Conservation (phyloP, 2,113 vertebrate species). For the Setophaga coronata region DNA sequence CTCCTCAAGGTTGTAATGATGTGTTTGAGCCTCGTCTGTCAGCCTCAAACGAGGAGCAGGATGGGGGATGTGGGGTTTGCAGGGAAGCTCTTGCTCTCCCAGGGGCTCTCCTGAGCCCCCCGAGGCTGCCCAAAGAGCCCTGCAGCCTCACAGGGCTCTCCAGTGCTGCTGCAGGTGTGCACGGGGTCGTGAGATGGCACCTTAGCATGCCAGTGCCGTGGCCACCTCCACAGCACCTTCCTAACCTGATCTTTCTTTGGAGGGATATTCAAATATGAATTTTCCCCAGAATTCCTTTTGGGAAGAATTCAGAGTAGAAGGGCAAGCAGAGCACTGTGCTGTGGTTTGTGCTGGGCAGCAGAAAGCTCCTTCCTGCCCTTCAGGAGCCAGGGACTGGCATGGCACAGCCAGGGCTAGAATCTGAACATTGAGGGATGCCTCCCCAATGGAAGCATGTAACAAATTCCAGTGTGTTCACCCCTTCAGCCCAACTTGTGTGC, state of each 20-base stretch:
- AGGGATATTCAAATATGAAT: not conserved
- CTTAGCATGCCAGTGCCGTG: not conserved
- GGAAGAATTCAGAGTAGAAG: not conserved
- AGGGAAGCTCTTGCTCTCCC: not conserved
- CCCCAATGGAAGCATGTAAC: not conserved
- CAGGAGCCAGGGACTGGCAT: not conserved
- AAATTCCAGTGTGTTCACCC: not conserved
- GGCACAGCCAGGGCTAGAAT: not conserved
- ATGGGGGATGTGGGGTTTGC: not conserved
- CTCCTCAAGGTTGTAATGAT: not conserved
- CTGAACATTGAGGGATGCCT: not conserved
- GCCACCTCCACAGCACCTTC: not conserved
- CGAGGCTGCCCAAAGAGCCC: not conserved
- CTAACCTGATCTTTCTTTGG: not conserved
- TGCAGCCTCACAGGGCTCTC: not conserved
- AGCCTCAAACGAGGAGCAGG: slow-evolving; percentile 37
- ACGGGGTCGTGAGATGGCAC: not conserved
- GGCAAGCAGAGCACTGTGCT: not conserved
- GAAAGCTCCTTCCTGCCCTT: not conserved
- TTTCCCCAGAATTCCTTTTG: not conserved
- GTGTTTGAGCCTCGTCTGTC: not conserved
- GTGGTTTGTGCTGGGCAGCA: not conserved
- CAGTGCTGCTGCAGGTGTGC: not conserved
- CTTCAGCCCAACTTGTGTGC: not conserved
- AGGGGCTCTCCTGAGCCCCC: not conserved